phyloP scores from a whole-genome alignment of 1,140 invertebrate genomes.

The Wasmannia auropunctata region DNA sequence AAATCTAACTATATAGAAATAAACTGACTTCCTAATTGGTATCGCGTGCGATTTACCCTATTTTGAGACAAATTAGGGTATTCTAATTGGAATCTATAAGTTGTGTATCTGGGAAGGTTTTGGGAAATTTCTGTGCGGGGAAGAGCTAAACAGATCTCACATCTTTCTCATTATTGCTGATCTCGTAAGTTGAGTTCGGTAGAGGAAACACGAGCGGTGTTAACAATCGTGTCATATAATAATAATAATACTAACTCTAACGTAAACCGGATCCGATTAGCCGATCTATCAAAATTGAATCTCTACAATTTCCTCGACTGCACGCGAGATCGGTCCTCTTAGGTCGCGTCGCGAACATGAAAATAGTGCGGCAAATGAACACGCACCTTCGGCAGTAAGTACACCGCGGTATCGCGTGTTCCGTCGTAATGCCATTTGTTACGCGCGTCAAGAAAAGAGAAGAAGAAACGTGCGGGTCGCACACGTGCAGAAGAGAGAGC shows the following conservation, averaged over 20 bases:
- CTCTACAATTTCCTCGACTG: neutral
- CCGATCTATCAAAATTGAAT: constrained; percentile 9
- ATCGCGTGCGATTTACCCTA: no score
- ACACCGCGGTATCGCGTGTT: neutral
- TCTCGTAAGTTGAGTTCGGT: neutral
- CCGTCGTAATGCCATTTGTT: constrained; percentile 25
- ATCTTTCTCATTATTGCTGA: neutral
- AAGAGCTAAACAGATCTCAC: neutral
- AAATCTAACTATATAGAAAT: no score
- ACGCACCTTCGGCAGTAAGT: neutral
- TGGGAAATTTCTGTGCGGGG: no score
- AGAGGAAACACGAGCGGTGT: neutral
- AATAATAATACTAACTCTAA: neutral
- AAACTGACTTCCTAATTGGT: no score
- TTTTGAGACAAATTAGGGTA: no score
- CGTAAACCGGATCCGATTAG: neutral
- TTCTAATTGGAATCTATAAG: no score
- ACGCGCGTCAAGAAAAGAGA: neutral
- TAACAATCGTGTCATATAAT: neutral
- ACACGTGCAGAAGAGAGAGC: constrained; percentile 10
- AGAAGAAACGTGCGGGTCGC: neutral
- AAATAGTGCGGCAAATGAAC: neutral
- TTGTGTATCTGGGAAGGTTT: no score
- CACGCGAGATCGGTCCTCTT: neutral
- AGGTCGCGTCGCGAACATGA: neutral